Evolutionary conservation across 2,113 vertebrate species (phyloP).

Genomic region (Aspidoscelis tigris): DNA sequence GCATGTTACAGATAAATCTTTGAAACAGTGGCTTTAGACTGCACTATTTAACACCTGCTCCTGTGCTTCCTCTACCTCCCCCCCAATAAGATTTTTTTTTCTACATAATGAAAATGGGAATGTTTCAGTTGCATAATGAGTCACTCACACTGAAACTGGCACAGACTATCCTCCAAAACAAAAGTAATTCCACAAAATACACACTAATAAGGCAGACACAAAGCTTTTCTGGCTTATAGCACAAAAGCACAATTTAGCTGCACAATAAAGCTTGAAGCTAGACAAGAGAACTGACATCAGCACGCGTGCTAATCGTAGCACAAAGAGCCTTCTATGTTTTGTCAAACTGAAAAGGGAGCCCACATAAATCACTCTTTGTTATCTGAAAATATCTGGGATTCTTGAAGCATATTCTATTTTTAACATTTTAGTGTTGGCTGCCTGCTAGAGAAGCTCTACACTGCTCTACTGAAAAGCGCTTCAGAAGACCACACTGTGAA

Average conservation of each 20-base stretch:
- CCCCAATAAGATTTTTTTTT: slow-evolving; percentile 64
- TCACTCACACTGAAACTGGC: slow-evolving; percentile 78
- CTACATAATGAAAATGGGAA: slow-evolving; percentile 71
- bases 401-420: slow-evolving; percentile 86
- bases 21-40: slow-evolving; percentile 61
- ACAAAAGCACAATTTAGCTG: slow-evolving; percentile 86
- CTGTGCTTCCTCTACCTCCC: slow-evolving; percentile 42
- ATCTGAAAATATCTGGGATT: slow-evolving; percentile 88
- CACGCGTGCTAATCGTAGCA: slow-evolving; percentile 80
- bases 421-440: slow-evolving; percentile 71
- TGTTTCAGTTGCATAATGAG: slow-evolving; percentile 75
- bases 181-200: slow-evolving; percentile 82
- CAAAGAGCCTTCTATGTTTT: slow-evolving; percentile 84
- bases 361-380: slow-evolving; percentile 86
- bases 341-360: slow-evolving; percentile 73
- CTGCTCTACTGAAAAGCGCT: slow-evolving; percentile 41
- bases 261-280: slow-evolving; percentile 80
- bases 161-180: slow-evolving; percentile 74
- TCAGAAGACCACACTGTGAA: background rate
- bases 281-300: slow-evolving; percentile 83
- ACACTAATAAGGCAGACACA: slow-evolving; percentile 80
- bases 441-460: slow-evolving; percentile 49
- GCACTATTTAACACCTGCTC: slow-evolving; percentile 76
- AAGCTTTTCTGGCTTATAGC: slow-evolving; percentile 79
- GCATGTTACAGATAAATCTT: slow-evolving; percentile 61